These are phyloP conservation scores for Cyphomyrus plagiostoma DNA, from an alignment of 2,113 vertebrate genomes.

Conservation along the genomic window DNA sequence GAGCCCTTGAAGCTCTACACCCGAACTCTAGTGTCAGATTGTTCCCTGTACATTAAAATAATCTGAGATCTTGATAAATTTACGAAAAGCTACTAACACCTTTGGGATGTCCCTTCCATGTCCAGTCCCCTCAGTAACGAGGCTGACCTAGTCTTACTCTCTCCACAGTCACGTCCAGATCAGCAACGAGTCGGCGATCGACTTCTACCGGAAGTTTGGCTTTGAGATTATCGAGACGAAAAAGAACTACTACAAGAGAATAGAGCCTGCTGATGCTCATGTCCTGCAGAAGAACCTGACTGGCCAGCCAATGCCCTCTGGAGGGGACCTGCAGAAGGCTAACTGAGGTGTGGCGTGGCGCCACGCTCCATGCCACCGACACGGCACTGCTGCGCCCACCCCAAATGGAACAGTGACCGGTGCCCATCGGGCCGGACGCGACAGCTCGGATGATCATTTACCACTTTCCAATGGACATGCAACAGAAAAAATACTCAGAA, in stretches of 20 bases:
- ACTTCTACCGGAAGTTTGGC: conserved; percentile 99
- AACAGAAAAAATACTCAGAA: conserved; percentile 57
- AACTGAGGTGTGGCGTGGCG: conserved; percentile 50
- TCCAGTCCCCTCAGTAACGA: not conserved
- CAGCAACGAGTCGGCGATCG: conserved; percentile 97
- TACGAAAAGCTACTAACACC: not conserved
- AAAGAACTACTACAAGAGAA: conserved; percentile 99
- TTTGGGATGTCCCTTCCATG: not conserved
- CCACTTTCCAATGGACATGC: conserved; percentile 67
- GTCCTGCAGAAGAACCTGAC: conserved; percentile 97
- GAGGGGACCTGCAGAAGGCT: conserved; percentile 83
- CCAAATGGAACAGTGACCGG: conserved; percentile 66
- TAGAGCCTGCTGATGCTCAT: conserved; percentile 96
- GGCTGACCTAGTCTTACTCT: not conserved
- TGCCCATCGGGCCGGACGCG: conserved; percentile 46
- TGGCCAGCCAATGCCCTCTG: conserved; percentile 69
- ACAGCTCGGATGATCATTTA: conserved; percentile 44
- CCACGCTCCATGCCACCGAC: conserved; percentile 26
- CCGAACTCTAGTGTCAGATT: not conserved
- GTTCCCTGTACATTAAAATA: not conserved
- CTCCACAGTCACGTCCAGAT: conserved; percentile 89
- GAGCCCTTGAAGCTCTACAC: not conserved
- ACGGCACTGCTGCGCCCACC: conserved; percentile 48
- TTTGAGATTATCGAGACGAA: conserved; percentile 99
- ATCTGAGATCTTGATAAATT: not conserved